These are phyloP conservation scores for Nymphalis io DNA, from an alignment of 1,140 invertebrate species.

Conservation along the genomic window DNA sequence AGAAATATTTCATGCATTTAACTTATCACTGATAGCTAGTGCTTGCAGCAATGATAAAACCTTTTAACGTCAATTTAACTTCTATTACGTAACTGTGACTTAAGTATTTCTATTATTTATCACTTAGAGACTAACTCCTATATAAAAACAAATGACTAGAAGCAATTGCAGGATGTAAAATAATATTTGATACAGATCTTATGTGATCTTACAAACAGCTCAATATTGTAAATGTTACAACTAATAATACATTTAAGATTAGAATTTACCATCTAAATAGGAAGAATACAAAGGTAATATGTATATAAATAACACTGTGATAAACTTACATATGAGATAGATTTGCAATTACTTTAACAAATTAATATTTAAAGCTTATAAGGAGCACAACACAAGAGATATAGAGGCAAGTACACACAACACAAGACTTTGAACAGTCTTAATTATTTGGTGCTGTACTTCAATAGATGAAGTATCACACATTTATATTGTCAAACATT, in stretches of 20 bases:
- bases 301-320: slow-evolving; percentile 20
- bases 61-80: no score
- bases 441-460: slow-evolving; percentile 2
- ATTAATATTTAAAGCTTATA: slow-evolving; percentile 19
- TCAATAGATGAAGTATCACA: not conserved
- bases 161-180: not conserved
- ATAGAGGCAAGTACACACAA: slow-evolving; percentile 26
- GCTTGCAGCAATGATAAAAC: no score
- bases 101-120: no score
- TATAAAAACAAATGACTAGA: slow-evolving; percentile 2
- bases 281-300: slow-evolving; percentile 15
- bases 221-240: slow-evolving; percentile 8
- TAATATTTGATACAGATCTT: not conserved
- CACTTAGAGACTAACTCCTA: not conserved
- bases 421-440: slow-evolving; percentile 31
- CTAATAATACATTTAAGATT: slow-evolving; percentile 32
- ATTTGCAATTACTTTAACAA: slow-evolving; percentile 17
- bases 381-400: slow-evolving; percentile 28
- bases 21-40: no score
- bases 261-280: slow-evolving; percentile 21
- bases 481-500: no score
- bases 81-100: no score
- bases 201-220: not conserved
- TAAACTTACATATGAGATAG: slow-evolving; percentile 2
- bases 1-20: no score